A percentile compares a stretch with the other conserved stretches of the same genome.
Conservation (phyloP, 2,888 invertebrate species). For the Heteromyza rotundicornis region DNA sequence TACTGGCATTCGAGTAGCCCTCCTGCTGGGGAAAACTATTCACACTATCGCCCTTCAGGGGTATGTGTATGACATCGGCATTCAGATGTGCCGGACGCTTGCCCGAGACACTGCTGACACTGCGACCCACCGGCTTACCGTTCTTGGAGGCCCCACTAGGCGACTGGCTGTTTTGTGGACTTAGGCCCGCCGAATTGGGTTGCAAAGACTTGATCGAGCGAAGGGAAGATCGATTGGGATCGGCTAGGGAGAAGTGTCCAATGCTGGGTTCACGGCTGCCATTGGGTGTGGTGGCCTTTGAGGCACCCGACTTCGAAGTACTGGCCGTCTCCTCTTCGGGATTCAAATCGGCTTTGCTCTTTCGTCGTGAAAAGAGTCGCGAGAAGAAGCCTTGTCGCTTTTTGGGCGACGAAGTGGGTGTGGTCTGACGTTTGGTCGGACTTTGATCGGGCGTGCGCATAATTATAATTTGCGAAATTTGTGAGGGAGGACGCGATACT, state of each 20-base stretch:
- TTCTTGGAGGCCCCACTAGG: slow-evolving; percentile 20
- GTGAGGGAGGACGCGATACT: slow-evolving; percentile 52
- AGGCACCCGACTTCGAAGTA: slow-evolving; percentile 20
- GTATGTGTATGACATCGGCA: slow-evolving; percentile 71
- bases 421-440: slow-evolving; percentile 65
- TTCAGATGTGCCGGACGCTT: slow-evolving; percentile 66
- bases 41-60: slow-evolving; percentile 68
- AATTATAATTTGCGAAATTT: slow-evolving; percentile 60
- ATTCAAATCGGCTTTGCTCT: slow-evolving; percentile 58
- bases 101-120: slow-evolving; percentile 69
- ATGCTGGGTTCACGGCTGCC: slow-evolving; percentile 57
- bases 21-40: slow-evolving; percentile 65
- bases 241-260: slow-evolving; percentile 51
- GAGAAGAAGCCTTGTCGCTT: slow-evolving; percentile 71
- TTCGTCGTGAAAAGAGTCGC: slow-evolving; percentile 68
- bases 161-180: slow-evolving; percentile 39
- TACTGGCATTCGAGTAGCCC: slow-evolving; percentile 56
- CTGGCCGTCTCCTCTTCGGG: background rate
- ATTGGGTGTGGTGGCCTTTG: slow-evolving; percentile 45
- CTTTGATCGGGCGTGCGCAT: slow-evolving; percentile 63
- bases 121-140: slow-evolving; percentile 66
- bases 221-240: slow-evolving; percentile 55
- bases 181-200: slow-evolving; percentile 61
- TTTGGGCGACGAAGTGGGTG: slow-evolving; percentile 64
- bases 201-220: slow-evolving; percentile 53